These are phyloP conservation scores for Nothoprocta pentlandii DNA, from an alignment of 2,113 vertebrate genomes.

Conservation along the genomic window DNA sequence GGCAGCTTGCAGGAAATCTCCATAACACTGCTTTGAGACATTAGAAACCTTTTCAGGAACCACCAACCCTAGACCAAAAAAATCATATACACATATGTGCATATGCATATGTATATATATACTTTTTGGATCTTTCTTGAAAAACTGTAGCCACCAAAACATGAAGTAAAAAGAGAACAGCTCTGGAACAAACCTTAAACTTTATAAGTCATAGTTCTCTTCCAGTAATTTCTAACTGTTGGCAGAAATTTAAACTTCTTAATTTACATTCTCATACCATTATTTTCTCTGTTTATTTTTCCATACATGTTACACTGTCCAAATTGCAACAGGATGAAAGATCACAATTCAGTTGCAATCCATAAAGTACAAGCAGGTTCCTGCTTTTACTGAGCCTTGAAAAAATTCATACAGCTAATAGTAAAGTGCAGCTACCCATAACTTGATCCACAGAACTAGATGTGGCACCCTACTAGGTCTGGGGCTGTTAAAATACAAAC, in stretches of 20 bases:
- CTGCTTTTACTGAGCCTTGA: neutral
- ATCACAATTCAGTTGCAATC: neutral
- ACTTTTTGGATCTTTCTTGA: neutral
- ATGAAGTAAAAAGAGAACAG: neutral
- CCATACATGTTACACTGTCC: neutral
- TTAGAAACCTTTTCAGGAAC: neutral
- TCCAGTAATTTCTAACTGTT: neutral
- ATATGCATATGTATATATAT: neutral
- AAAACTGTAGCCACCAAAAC: neutral
- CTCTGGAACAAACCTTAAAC: neutral
- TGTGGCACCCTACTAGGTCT: accelerated
- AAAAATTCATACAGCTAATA: neutral
- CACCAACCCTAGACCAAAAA: neutral
- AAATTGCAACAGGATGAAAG: neutral
- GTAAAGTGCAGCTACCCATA: neutral
- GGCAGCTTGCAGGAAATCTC: neutral
- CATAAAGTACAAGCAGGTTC: neutral
- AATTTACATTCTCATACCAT: neutral
- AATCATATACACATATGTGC: accelerated
- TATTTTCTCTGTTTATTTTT: neutral
- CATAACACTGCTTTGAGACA: neutral
- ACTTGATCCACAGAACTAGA: neutral
- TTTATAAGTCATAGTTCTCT: neutral
- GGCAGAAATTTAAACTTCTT: neutral
- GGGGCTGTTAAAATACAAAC: neutral